Base-by-base conservation (phyloP, 1,140 invertebrate species). In the Cephus cinctus region DNA sequence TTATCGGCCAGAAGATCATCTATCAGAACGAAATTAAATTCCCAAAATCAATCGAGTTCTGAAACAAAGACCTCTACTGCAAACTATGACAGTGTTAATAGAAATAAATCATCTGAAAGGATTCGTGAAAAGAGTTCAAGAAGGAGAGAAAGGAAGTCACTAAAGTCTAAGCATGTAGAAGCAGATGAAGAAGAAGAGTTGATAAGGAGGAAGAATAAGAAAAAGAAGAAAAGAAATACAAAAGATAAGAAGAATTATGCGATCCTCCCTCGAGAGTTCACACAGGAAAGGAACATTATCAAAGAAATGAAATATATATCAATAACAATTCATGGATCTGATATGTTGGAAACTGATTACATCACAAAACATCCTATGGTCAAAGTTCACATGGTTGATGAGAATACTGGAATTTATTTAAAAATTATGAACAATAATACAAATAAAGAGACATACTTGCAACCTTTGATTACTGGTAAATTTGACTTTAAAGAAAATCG, bases 321-420 rank as follows among this genome's bases (percentile, higher is more conserved):
- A 1, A 45, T 75, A 27, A 65, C 34, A n/a, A 53, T 75, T 50
- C 70, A 74, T 11, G 61, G 47, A 42, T 48, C 56, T 1, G 70
- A 76, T 27, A 52, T 60, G 42, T 50, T 77, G 0, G 67, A 73
- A 23, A 43, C 57, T 3, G 69, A 75, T 57, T 73, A 65, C 21
- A 25, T 69, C 2, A 69, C 59, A 2, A 64, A 59, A 40, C 70
- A 75, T 52, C 75, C 75, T 0, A 72, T 76, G 67, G 72, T 77
- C 6, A 76, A 69, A 18, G 59, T 76, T n/a, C 70, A 77, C 23
- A 61, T 77, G 1, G 57, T 77, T 5, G 50, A 70, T 5, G 44
- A 57, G 3, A 48, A 40, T 2, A 69, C 63, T 3, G 75, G 73
- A 1, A 57, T 66, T 21, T 75, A 75, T 42, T 47, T 75, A 1